Evolutionary conservation across 2,888 invertebrate genomes (phyloP).

Genomic region (Nipponacmea schrenckii): DNA sequence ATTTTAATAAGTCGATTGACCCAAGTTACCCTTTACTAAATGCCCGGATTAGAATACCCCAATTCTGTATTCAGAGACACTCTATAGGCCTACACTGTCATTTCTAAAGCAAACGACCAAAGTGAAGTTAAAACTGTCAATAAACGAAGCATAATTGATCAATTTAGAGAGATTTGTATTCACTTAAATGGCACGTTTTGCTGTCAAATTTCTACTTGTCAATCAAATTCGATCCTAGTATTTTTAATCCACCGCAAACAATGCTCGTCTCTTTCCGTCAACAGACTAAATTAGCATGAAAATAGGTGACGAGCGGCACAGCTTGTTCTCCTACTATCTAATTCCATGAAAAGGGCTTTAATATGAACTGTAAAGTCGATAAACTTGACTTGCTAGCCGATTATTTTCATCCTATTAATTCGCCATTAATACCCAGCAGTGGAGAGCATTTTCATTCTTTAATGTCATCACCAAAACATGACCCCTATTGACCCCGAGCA

Average conservation of each 20-base stretch:
- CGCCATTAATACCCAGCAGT: neutral
- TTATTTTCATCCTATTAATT: neutral
- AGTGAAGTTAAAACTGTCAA: neutral
- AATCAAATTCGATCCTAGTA: conserved; percentile 4
- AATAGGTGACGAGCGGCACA: conserved; percentile 1
- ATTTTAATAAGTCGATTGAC: too few relatives aligned
- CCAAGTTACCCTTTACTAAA: too few relatives aligned
- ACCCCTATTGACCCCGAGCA: neutral
- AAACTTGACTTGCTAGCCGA: neutral
- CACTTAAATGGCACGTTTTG: conserved; percentile 3
- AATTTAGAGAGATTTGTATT: neutral
- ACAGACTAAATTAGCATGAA: conserved; percentile 2
- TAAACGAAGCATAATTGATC: neutral
- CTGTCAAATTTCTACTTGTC: conserved; percentile 8
- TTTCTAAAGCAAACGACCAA: too few relatives aligned
- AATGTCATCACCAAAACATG: neutral
- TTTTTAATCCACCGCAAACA: conserved; percentile 4
- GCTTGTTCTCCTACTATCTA: neutral
- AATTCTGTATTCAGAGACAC: too few relatives aligned
- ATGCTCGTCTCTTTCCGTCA: neutral
- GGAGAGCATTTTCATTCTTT: neutral
- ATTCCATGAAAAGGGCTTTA: neutral
- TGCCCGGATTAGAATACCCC: too few relatives aligned
- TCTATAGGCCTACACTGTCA: too few relatives aligned
- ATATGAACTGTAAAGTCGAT: conserved; percentile 6